phyloP scores from a whole-genome alignment of 2,888 invertebrate species.

The Spatulosminthurus flaviceps region DNA sequence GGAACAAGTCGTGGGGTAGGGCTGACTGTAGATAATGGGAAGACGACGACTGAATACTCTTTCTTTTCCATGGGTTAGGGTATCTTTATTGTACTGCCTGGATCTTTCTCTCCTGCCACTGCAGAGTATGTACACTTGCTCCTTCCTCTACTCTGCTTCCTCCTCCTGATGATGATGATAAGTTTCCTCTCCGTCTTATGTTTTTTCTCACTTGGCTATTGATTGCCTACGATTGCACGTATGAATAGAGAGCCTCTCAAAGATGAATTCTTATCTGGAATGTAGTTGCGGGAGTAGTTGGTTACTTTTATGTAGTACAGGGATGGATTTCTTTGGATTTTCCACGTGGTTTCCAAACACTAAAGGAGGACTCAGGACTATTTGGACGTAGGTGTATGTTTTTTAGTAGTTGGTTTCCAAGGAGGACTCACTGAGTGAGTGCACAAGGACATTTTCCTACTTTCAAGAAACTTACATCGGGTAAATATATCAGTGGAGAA shows the following conservation, averaged over 20 bases:
- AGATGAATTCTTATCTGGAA: not conserved
- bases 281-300: not conserved
- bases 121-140: no score
- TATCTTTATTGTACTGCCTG: no score
- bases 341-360: not conserved
- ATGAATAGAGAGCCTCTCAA: not conserved
- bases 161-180: no score
- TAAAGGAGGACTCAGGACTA: not conserved
- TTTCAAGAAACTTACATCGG: slow-evolving; percentile 21
- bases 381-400: slow-evolving; percentile 21
- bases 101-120: no score
- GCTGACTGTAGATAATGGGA: no score
- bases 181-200: no score
- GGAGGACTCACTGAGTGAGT: not conserved
- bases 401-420: slow-evolving; percentile 22
- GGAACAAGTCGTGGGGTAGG: no score
- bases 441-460: not conserved
- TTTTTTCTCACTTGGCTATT: no score
- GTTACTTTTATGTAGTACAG: not conserved
- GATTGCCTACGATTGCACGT: no score
- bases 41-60: no score
- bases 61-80: no score
- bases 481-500: slow-evolving; percentile 33
- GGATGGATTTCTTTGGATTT: slow-evolving; percentile 26
- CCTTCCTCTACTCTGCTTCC: no score